phyloP scores from a whole-genome alignment of 2,888 invertebrate genomes.

The Netelia virgata region DNA sequence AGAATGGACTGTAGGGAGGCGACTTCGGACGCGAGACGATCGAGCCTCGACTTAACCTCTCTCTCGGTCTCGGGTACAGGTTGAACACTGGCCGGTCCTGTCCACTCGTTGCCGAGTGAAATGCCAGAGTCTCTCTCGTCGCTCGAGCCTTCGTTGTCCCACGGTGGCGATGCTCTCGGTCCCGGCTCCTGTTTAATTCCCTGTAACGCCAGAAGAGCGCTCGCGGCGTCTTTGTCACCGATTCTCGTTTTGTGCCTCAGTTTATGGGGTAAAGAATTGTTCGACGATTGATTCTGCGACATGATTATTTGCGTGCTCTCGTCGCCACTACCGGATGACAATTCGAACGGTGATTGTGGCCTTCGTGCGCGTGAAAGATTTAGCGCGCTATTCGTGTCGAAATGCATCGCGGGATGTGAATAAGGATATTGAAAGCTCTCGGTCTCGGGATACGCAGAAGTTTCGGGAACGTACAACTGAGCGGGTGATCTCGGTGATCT shows the following conservation, averaged over 20 bases:
- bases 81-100: conserved; percentile 83
- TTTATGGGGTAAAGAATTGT: conserved; percentile 95
- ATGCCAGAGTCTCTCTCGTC: conserved; percentile 96
- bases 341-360: conserved; percentile 92
- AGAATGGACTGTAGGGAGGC: conserved; percentile 94
- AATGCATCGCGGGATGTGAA: conserved; percentile 86
- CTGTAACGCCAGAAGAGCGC: conserved; percentile 92
- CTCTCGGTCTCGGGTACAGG: conserved; percentile 88
- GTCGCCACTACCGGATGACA: conserved; percentile 91
- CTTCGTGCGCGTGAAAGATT: conserved; percentile 88
- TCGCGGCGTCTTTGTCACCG: conserved; percentile 95
- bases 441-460: conserved; percentile 82
- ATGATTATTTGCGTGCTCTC: conserved; percentile 86
- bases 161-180: conserved; percentile 92
- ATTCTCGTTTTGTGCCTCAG: conserved; percentile 96
- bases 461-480: conserved; percentile 82
- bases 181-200: conserved; percentile 95
- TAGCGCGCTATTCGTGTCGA: conserved; percentile 89
- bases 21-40: conserved; percentile 95
- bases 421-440: conserved; percentile 86
- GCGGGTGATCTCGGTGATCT: conserved; percentile 83
- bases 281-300: conserved; percentile 87
- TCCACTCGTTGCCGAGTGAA: conserved; percentile 91
- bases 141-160: conserved; percentile 96
- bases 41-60: conserved; percentile 94